Conservation (phyloP, 1,140 invertebrate genomes). For the Melanaphis sacchari region DNA sequence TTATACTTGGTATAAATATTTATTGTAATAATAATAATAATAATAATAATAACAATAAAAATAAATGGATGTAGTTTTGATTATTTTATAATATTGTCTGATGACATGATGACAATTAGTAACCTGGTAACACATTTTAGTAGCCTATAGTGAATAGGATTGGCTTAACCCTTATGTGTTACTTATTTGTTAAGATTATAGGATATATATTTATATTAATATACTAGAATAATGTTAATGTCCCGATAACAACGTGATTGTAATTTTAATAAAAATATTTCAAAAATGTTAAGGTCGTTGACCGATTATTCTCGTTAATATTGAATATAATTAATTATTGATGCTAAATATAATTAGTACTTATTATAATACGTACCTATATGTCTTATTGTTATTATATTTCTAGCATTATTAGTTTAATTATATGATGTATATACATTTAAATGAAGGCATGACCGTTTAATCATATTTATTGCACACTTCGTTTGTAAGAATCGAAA, state of each 20-base stretch:
- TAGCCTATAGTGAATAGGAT: background rate
- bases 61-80: background rate
- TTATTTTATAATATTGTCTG: no score
- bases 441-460: background rate
- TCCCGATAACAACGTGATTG: background rate
- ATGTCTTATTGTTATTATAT: constrained; percentile 14
- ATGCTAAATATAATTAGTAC: constrained; percentile 17
- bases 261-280: background rate
- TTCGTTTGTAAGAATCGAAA: background rate
- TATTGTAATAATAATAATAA: background rate
- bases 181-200: background rate
- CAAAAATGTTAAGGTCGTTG: constrained; percentile 1
- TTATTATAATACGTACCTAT: background rate
- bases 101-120: no score
- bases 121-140: background rate
- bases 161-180: background rate
- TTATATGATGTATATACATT: background rate
- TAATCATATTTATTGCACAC: background rate
- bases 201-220: background rate
- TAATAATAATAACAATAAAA: background rate
- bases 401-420: background rate
- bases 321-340: background rate
- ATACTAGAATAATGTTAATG: background rate
- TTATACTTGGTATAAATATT: no score
- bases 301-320: constrained; percentile 1